Evolutionary conservation across 2,797 vertebrate species (phyloP), one percentile per base, ranked within the genome.

Genomic region (Holocentrus rufus): DNA sequence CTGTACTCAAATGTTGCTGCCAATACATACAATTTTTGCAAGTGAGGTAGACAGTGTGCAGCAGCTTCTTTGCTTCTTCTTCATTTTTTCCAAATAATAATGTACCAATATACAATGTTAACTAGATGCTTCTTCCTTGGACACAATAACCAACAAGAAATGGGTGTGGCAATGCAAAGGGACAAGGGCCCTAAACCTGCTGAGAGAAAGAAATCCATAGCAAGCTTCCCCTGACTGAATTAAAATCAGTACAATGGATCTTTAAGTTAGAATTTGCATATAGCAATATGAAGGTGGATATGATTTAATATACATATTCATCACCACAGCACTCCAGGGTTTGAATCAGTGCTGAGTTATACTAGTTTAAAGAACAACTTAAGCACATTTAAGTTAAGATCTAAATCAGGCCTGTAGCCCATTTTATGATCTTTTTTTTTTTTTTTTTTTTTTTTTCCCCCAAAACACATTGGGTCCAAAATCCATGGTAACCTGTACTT

Each of bases 291-390:
- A 67, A 72, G 69, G 49, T 61, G 64, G 58, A 62, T 74, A 79
- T 75, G 53, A 55, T 71, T 55, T 63, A 1, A 87, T 90, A 90
- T 90, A 27, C 87, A 88, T 89, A 81, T 87, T 84, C 80, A 85
- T 85, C 79, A 72, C 50, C 72, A 61, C 69, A 69, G 25, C 25
- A 27, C 25, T 27, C 25, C 25, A 27, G 25, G 69, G 79, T 72
- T 23, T 7, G 30, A 74, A 72, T 74, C 81, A 83, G 55, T 82
- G 78, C 82, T 85, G 81, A 87, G 65, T 88, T 82, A 88, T 30
- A 75, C 78, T 80, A 71, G 73, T 81, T 79, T 79, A 53, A 80
- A 53, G 23, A 22, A 42, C 34, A 73, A 86, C 64, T 87, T 44
- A 52, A 78, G 81, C 80, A 63, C 83, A 79, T 69, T 77, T 79